These are phyloP conservation scores for Synergus japonicus DNA, from an alignment of 2,888 invertebrate species.

Conservation along the genomic window DNA sequence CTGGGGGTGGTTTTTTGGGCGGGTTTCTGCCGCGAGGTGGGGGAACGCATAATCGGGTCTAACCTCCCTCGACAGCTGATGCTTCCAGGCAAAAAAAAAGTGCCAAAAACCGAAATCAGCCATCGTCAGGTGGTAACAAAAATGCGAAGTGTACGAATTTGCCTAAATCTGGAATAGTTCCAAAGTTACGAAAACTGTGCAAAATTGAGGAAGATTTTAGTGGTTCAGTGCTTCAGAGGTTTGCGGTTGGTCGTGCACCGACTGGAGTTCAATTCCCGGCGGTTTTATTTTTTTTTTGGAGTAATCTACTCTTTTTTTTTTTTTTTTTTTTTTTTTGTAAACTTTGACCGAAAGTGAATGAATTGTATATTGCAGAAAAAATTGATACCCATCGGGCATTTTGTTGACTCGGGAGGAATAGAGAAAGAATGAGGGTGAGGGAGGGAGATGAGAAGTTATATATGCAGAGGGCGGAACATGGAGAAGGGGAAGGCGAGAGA, in stretches of 20 bases:
- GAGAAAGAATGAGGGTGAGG: constrained; percentile 38
- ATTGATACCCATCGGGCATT: not conserved
- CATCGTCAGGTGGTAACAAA: not conserved
- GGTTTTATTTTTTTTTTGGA: too few relatives aligned
- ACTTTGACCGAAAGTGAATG: too few relatives aligned
- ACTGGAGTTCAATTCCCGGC: not conserved
- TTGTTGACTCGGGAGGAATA: constrained; percentile 12
- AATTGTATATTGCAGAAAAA: too few relatives aligned
- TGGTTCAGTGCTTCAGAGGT: not conserved
- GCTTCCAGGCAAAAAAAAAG: not conserved
- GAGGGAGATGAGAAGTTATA: constrained; percentile 7
- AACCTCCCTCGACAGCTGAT: not conserved
- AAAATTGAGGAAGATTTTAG: not conserved
- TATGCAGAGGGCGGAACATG: constrained; percentile 48
- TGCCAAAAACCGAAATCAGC: not conserved
- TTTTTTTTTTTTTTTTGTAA: too few relatives aligned
- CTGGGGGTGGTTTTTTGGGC: not conserved
- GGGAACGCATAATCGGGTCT: not conserved
- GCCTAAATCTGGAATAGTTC: not conserved
- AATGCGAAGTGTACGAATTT: constrained; percentile 16
- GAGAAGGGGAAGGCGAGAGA: constrained; percentile 56
- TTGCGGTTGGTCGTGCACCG: not conserved
- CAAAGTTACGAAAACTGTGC: not conserved
- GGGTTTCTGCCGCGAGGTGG: not conserved
- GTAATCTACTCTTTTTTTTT: too few relatives aligned